Evolutionary conservation across 2,113 vertebrate genomes (phyloP), one percentile per base, ranked within the genome.

Genomic region (Notarius lentiginosus): DNA sequence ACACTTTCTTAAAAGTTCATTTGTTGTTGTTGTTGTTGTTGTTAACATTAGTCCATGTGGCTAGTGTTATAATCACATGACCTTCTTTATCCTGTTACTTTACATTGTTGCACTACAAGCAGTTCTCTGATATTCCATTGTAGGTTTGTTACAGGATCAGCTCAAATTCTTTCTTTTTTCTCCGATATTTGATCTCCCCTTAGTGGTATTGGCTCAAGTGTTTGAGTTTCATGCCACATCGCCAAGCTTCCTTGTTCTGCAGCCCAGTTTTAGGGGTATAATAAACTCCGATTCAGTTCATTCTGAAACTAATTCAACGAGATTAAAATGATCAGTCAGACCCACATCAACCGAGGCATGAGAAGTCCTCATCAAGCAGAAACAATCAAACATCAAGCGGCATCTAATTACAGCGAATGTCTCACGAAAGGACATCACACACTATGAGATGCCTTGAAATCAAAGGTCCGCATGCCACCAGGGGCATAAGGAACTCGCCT

Each of bases 381-480:
- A 76, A 89, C 88, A 89, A 90, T 89, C 76, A 89, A 34, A 18
- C 83, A 80, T 89, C 89, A 90, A 84, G 79, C 85, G n/a, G 24
- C 79, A 27, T 82, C 86, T 87, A 86, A 88, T 85, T 86, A 88
- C 87, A 79, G 79, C 20, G n/a, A 85, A 84, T 24, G 72, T 89
- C 88, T 89, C 79, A 88, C 87, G 80, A 87, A 86, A 83, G 66
- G 84, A 73, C 87, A 87, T 86, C 89, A 77, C 76, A 79, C 56
- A 85, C 84, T 82, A 53, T 70, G 70, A 91, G 87, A 90, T 73
- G 77, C 72, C 47, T 88, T 58, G 27, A 88, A 92, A 94, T 93
- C 92, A 93, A 94, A 94, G 92, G 89, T 91, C 87, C 58, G 22
- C 83, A 55, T 88, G 87, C 85, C 90, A 61, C 85, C n/a, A 70